Evolutionary conservation across 2,113 vertebrate species (phyloP), one percentile per base, ranked within the genome.

Genomic region (Drymodes brunneopygia): DNA sequence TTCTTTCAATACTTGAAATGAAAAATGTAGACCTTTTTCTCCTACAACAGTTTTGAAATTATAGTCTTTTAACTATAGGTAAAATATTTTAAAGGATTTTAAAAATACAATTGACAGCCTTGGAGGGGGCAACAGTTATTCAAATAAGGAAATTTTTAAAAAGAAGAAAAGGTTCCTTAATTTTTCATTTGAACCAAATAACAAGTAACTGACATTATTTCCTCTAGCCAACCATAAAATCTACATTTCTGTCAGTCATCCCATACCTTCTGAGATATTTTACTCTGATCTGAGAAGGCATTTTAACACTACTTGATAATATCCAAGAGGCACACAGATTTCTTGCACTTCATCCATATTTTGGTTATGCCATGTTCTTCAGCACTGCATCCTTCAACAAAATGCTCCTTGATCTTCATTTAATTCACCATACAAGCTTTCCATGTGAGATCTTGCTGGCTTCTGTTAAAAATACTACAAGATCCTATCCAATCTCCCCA

Each of bases 401-500:
- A 61, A 31, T 85, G 18, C 15, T 88, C 12, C 40, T 71, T 62
- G 66, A 45, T 82, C 60, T 91, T 64, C 58, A 56, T 82, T 91
- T 90, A 88, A 51, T 86, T 81, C 4, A 0, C 35, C 50, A 78
- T 51, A 36, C 33, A 73, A 86, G 38, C 20, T 92, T 90, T 90
- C 80, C n/a, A 2, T 86, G 75, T 81, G 72, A 90, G 69, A 93
- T 88, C 36, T 90, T 77, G 7, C 28, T 92, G 89, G 61, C 69
- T 94, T 92, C 45, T 57, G 38, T 77, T 88, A 81, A 93, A 94
- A 93, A 88, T 56, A 66, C 79, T 93, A 71, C 51, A 78, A 82
- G 79, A 88, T 60, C 42, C 45, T 54, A 80, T 56, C 71, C 90
- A 95, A 42, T 31, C 81, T 88, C 88, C 36, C 31, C 25, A 82